Conservation (phyloP, 2,113 vertebrate genomes). For the Notechis scutatus region DNA sequence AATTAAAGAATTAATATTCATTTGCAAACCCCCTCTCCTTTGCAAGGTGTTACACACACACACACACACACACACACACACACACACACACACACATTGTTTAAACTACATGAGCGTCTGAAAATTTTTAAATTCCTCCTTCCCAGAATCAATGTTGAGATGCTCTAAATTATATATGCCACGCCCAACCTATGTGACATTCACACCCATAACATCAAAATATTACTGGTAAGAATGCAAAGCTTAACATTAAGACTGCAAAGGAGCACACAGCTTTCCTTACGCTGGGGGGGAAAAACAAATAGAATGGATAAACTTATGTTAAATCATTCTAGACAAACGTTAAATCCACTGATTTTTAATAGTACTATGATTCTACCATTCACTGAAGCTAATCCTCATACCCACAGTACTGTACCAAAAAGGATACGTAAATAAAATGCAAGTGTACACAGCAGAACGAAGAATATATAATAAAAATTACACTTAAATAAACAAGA, state of each 20-base stretch:
- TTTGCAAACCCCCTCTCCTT: not conserved
- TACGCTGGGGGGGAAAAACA: not conserved
- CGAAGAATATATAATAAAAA: not conserved
- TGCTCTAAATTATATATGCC: not conserved
- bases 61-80: too few relatives aligned
- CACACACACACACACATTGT: not conserved
- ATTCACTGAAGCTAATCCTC: not conserved
- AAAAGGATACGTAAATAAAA: not conserved
- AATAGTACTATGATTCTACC: not conserved
- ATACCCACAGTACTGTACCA: not conserved
- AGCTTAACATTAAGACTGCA: conserved; percentile 3
- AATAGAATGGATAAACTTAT: not conserved
- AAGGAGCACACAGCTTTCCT: not conserved
- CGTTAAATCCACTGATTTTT: not conserved
- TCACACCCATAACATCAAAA: not conserved
- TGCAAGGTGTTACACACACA: not conserved
- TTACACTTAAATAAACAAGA: not conserved
- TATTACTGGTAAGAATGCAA: not conserved
- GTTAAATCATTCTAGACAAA: not conserved
- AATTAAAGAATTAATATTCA: not conserved
- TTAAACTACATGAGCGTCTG: not conserved
- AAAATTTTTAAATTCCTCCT: not conserved
- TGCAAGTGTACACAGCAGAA: not conserved
- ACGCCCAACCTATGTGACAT: conserved; percentile 13
- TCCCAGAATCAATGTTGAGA: not conserved